Conservation (phyloP, 2,797 vertebrate genomes). For the Loriculus beryllinus region DNA sequence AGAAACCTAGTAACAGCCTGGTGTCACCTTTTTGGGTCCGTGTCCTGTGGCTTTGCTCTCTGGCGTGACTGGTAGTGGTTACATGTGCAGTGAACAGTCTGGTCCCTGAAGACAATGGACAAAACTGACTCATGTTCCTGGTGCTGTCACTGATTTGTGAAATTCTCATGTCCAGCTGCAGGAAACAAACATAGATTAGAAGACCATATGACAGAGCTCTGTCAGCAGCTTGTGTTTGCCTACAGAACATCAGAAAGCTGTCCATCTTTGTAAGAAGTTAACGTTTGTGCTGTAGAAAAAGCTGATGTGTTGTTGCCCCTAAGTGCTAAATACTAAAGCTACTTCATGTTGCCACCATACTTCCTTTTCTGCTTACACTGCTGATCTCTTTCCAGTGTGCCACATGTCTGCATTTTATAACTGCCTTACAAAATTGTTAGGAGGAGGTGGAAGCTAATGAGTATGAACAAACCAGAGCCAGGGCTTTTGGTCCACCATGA, state of each 20-base stretch:
- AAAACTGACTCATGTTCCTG: neutral
- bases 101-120: neutral
- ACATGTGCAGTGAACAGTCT: neutral
- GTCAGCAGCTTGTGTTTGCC: neutral
- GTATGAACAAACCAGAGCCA: neutral
- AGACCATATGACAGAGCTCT: fast-evolving
- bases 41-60: neutral
- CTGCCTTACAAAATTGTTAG: fast-evolving
- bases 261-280: neutral
- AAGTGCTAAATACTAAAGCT: neutral
- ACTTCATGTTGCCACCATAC: neutral
- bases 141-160: neutral
- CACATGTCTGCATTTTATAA: neutral
- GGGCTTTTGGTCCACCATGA: neutral
- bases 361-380: neutral
- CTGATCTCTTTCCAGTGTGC: neutral
- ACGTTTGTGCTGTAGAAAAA: neutral
- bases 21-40: neutral
- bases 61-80: neutral
- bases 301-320: neutral
- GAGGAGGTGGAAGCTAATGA: neutral
- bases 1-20: neutral
- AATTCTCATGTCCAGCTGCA: neutral
- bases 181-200: neutral
- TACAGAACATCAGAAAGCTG: neutral